These are phyloP conservation scores for Rhyacophila evoluta DNA, from an alignment of 2,888 invertebrate genomes.

Conservation along the genomic window DNA sequence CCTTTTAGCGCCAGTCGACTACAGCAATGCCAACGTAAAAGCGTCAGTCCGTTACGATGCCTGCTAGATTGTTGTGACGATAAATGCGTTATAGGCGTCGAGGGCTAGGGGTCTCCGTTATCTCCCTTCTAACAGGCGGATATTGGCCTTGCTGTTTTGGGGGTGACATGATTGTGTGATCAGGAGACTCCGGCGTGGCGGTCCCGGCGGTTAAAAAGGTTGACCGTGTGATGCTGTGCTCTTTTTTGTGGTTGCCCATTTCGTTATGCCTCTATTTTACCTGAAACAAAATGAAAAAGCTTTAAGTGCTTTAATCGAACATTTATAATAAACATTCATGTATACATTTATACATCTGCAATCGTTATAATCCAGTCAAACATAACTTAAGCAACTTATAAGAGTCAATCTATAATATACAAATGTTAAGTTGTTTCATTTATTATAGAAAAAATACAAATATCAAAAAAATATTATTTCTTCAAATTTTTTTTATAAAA, in stretches of 20 bases:
- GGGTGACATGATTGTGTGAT: conserved; percentile 10
- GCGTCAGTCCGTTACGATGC: not conserved
- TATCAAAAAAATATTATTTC: too few species aligned
- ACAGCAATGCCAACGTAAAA: not conserved
- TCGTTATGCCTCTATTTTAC: conserved; percentile 20
- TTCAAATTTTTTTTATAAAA: too few species aligned
- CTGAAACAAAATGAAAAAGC: not conserved
- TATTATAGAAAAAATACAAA: too few species aligned
- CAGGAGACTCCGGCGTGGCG: conserved; percentile 29
- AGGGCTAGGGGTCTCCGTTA: conserved; percentile 31
- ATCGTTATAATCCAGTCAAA: too few species aligned
- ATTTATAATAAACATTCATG: too few species aligned
- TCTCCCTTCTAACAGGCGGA: conserved; percentile 42
- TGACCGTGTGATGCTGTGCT: not conserved
- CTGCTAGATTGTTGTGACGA: conserved; percentile 16
- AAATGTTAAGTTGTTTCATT: too few species aligned
- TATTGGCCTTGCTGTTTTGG: not conserved
- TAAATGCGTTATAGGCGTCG: conserved; percentile 39
- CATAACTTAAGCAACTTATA: too few species aligned
- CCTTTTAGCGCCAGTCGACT: not conserved
- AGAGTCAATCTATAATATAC: too few species aligned
- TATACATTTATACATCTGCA: too few species aligned
- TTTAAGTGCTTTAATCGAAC: too few species aligned
- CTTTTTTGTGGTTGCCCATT: not conserved
- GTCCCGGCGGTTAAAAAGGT: conserved; percentile 32